Conservation (phyloP, 2,888 invertebrate species). For the Ditylenchus weischeri region DNA sequence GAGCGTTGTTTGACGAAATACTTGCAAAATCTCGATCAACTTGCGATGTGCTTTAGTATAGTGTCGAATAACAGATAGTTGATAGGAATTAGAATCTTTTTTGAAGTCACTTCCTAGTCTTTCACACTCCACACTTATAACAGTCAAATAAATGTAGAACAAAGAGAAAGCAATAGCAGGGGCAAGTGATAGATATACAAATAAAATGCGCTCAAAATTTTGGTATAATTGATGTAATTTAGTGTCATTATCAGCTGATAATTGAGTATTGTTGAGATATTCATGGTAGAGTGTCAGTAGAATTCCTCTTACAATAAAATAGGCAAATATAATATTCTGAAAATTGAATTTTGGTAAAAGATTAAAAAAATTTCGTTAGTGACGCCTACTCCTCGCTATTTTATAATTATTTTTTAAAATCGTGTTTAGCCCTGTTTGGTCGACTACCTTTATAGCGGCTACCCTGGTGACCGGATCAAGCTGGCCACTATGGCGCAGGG, state of each 20-base stretch:
- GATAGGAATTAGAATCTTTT: conserved; percentile 27
- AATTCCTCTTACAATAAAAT: background rate
- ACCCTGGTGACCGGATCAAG: too few relatives aligned
- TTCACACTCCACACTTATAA: conserved; percentile 17
- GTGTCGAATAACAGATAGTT: conserved; percentile 32
- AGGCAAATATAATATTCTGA: conserved; percentile 2
- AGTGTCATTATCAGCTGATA: background rate
- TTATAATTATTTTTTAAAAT: too few relatives aligned
- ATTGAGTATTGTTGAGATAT: background rate
- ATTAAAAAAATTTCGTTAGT: too few relatives aligned
- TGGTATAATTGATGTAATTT: background rate
- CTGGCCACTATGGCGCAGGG: too few relatives aligned
- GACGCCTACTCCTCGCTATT: too few relatives aligned
- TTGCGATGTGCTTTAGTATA: conserved; percentile 31
- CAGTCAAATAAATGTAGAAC: background rate
- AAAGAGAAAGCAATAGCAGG: background rate
- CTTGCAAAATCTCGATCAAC: conserved; percentile 7
- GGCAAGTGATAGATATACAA: background rate
- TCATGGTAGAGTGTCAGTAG: background rate
- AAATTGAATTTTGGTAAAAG: background rate
- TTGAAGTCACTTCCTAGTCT: conserved; percentile 24
- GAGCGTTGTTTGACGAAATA: background rate
- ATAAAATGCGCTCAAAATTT: background rate
- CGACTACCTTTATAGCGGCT: too few relatives aligned
- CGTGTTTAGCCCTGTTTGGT: too few relatives aligned